Evolutionary conservation across 1,140 invertebrate genomes (phyloP), one percentile per base, ranked within the genome.

Genomic region (Lucilia cuprina): DNA sequence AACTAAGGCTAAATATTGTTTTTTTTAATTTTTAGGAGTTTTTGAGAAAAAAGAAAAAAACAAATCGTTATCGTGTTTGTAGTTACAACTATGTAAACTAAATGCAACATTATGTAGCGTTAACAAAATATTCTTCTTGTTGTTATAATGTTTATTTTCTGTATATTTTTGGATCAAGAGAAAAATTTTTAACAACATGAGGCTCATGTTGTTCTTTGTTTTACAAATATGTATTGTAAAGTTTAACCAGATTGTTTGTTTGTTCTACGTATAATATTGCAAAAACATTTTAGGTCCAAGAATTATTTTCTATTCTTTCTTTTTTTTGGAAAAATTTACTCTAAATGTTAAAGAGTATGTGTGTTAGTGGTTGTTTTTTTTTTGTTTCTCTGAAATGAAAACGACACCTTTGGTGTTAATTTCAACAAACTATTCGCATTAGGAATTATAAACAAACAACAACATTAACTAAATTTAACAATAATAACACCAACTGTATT

Each of bases 351-450:
- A n/a, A 60, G n/a, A 17, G 55, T 60, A 2, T 17, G 14, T 17
- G 55, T 60, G 55, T 60, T 10, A 60, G 55, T 55, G 50, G 2
- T 5, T 17, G 50, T 80, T 13, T 82, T 82, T 30, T 30, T 30
- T 30, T 30, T 30, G 1, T 3, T 30, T 30, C 25, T 70, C 19
- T 70, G 4, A 30, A 65, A 30, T 35, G 21, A 19, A 55, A 82
- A 82, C 82, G 82, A 82, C 60, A 82, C 82, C 82, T 35, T 82
- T 35, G 82, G 82, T 82, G 82, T 82, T 82, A 82, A 82, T 82
- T 82, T 82, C 17, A 82, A 82, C 82, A 65, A 82, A 82, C 82
- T 65, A 35, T 25, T 65, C 50, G 60, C 75, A 82, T 55, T 34
- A 65, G 82, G 21, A 70, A 2, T 13, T n/a, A 30, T 30, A 30